A percentile compares a stretch with the other conserved stretches of the same genome.
phyloP scores from a whole-genome alignment of 2,113 vertebrate species.

The Brachyhypopomus gauderio region DNA sequence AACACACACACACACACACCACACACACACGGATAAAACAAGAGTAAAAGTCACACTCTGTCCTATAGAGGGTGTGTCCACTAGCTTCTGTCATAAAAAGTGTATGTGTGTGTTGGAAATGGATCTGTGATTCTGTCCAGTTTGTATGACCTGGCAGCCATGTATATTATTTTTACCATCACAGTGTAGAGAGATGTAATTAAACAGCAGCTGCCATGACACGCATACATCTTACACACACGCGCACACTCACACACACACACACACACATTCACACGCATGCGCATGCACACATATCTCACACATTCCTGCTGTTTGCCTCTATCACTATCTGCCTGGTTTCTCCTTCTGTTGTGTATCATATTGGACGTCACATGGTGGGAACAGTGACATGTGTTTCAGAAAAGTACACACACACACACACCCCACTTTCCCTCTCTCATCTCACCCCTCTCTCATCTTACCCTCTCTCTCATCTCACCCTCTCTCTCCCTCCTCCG shows the following conservation, averaged over 20 bases:
- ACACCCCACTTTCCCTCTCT: background rate
- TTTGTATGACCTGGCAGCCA: slow-evolving; percentile 19
- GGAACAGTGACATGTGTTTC: background rate
- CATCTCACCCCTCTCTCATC: background rate
- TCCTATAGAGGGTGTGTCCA: background rate
- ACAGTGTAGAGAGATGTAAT: slow-evolving; percentile 34
- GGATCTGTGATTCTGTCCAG: background rate
- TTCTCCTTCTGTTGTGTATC: background rate
- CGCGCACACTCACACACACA: slow-evolving; percentile 8
- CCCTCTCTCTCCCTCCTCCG: background rate
- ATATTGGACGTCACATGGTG: background rate
- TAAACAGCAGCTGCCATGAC: slow-evolving; percentile 40
- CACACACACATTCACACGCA: too few species aligned
- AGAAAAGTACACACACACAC: background rate
- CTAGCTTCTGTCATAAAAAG: background rate
- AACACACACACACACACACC: slow-evolving; percentile 5
- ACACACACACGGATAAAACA: slow-evolving; percentile 23
- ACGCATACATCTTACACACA: background rate
- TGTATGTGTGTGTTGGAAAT: background rate
- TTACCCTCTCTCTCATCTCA: background rate
- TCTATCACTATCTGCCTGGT: background rate
- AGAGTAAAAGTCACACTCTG: slow-evolving; percentile 15
- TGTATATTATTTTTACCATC: slow-evolving; percentile 37
- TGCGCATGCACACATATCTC: too few species aligned
- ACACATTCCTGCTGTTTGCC: background rate